Evolutionary conservation across 2,113 vertebrate genomes (phyloP), one percentile per base, ranked within the genome.

Genomic region (Paramormyrops kingsleyae): DNA sequence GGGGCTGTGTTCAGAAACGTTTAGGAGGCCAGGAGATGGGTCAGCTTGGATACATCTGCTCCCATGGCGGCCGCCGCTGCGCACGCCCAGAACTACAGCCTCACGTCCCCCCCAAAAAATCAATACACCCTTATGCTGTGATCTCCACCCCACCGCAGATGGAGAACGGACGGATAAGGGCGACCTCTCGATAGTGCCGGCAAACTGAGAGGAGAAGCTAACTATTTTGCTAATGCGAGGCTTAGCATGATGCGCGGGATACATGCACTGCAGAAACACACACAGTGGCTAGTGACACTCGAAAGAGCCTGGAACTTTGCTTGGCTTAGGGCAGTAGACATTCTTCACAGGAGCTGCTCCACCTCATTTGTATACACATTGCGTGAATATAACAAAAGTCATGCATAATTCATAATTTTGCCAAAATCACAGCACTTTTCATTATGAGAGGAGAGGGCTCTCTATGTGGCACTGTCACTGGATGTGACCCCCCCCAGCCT

Each of bases 51-150:
- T 12, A 47, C 88, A 31, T 24, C 83, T 84, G 83, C 44, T 46
- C 21, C 44, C 83, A 39, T 46, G 21, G 9, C 89, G 86, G 91
- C 90, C 89, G 91, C 91, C 90, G 91, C 90, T 92, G 89, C 90
- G 90, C 88, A 10, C 88, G 92, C 92, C 92, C 19, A 90, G 93
- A 91, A 92, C 93, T 95, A 94, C 93, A 94, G 93, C 94, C 52
- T 53, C 50, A 52, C 13, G 2, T 90, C 92, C 93, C 9, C 92
- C 7, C 7, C 5, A 90, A 87, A 88, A 89, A 94, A 95, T 93
- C 94, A 93, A 95, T 94, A 91, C 91, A 91, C 89, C 92, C 90
- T 93, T 94, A 95, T 95, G 94, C 94, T 87, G 42, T 92, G 91
- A 94, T 92, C 92, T 91, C 90, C 88, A 35, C 87, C 90, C 93